These are phyloP conservation scores for Eubasilissa regina DNA, from an alignment of 1,140 invertebrate genomes.

Conservation along the genomic window DNA sequence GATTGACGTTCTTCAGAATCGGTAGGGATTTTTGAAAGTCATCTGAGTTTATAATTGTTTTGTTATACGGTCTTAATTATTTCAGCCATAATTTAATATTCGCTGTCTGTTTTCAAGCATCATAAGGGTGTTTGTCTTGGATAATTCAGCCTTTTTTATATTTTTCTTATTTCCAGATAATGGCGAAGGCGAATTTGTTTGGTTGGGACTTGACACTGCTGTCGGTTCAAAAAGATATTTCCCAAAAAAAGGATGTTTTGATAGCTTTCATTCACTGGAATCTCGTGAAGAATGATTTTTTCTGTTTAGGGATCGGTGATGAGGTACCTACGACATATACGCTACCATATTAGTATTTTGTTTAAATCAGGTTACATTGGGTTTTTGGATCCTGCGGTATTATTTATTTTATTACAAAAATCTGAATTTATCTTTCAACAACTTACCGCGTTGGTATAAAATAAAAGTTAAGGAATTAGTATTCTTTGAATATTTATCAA, in stretches of 20 bases:
- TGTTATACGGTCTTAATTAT: too few species aligned
- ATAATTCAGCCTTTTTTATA: too few species aligned
- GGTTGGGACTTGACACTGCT: slow-evolving; percentile 84
- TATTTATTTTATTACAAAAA: neutral
- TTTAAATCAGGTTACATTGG: too few species aligned
- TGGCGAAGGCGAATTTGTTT: slow-evolving; percentile 72
- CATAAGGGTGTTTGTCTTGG: too few species aligned
- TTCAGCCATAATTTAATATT: too few species aligned
- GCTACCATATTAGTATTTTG: neutral
- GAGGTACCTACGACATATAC: slow-evolving; percentile 70
- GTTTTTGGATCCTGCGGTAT: too few species aligned
- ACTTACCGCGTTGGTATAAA: neutral
- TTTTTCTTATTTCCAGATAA: slow-evolving; percentile 50
- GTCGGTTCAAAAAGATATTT: slow-evolving; percentile 75
- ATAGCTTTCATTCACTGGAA: slow-evolving; percentile 81
- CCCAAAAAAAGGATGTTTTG: slow-evolving; percentile 80
- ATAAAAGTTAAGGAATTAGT: too few species aligned
- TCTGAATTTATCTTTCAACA: neutral
- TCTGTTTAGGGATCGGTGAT: slow-evolving; percentile 82
- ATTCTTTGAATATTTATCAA: too few species aligned
- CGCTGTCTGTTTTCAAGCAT: too few species aligned
- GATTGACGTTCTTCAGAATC: too few species aligned
- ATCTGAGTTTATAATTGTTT: too few species aligned
- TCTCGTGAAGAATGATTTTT: slow-evolving; percentile 80
- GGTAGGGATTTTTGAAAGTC: too few species aligned